Evolutionary conservation across 2,113 vertebrate species (phyloP).

Genomic region (Pelobates fuscus): DNA sequence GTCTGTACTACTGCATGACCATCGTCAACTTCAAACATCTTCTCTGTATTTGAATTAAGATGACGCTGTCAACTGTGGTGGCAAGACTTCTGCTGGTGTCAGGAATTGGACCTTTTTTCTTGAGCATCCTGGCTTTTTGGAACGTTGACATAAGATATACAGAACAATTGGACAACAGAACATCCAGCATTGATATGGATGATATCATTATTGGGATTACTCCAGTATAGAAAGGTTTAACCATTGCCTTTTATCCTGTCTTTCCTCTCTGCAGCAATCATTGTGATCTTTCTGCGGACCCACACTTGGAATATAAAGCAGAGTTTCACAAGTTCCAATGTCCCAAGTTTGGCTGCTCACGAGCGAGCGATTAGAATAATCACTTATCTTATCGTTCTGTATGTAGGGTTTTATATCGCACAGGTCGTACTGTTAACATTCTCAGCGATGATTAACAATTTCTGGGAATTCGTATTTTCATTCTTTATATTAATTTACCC

Average conservation of each 20-base stretch:
- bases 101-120: not conserved
- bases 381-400: constrained; percentile 48
- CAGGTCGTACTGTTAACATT: not conserved
- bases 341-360: constrained; percentile 54
- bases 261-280: constrained; percentile 21
- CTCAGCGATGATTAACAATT: not conserved
- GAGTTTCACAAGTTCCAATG: constrained; percentile 26
- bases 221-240: not conserved
- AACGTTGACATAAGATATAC: not conserved
- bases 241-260: constrained; percentile 48
- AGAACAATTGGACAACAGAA: constrained; percentile 27
- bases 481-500: constrained; percentile 45
- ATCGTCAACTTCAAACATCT: constrained; percentile 40
- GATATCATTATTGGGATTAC: not conserved
- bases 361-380: constrained; percentile 47
- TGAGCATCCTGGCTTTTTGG: constrained; percentile 13
- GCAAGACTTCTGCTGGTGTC: constrained; percentile 45
- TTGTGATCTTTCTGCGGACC: constrained; percentile 52
- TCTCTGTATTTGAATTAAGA: constrained; percentile 42
- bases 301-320: constrained; percentile 45
- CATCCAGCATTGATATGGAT: not conserved
- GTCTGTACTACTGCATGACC: constrained; percentile 52
- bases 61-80: constrained; percentile 22
- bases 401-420: constrained; percentile 23
- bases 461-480: constrained; percentile 7